Conservation (phyloP, 23 tunicate genomes). For the Aplidium turbinatum region DNA sequence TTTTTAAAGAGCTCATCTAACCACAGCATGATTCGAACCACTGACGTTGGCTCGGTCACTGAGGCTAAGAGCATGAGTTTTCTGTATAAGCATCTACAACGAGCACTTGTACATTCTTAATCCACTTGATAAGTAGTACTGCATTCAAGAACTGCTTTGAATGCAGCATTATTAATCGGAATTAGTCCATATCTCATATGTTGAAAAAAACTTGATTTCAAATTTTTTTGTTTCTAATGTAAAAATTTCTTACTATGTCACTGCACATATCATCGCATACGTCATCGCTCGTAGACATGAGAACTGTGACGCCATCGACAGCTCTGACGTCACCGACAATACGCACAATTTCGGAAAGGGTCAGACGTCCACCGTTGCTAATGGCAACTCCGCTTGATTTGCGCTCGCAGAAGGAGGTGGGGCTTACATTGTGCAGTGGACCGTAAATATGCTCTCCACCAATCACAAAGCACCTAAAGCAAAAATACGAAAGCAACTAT, state of each 20-base stretch:
- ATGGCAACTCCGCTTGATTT: conserved; percentile 66
- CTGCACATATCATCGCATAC: conserved; percentile 55
- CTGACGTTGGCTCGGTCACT: too few relatives aligned
- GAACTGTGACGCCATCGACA: conserved; percentile 41
- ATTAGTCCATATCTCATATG: too few relatives aligned
- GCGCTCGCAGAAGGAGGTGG: conserved; percentile 22
- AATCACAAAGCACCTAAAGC: conserved; percentile 78
- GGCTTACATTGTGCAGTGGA: conserved; percentile 52
- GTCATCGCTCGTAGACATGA: conserved; percentile 60
- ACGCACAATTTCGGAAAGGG: conserved; percentile 58
- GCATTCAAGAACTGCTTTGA: too few relatives aligned
- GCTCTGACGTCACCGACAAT: conserved; percentile 42
- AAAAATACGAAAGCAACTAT: not conserved
- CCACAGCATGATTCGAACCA: too few relatives aligned
- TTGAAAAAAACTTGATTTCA: too few relatives aligned
- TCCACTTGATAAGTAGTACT: too few relatives aligned
- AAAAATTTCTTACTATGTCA: conserved; percentile 47
- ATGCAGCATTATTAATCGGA: too few relatives aligned
- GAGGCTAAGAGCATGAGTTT: too few relatives aligned
- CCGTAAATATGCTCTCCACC: conserved; percentile 82
- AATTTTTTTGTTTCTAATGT: too few relatives aligned
- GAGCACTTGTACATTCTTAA: too few relatives aligned
- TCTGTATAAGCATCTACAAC: too few relatives aligned
- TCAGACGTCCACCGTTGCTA: conserved; percentile 57
- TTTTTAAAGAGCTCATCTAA: too few relatives aligned